Base-by-base conservation (phyloP, 2,888 invertebrate genomes). In the Callosobruchus maculatus region DNA sequence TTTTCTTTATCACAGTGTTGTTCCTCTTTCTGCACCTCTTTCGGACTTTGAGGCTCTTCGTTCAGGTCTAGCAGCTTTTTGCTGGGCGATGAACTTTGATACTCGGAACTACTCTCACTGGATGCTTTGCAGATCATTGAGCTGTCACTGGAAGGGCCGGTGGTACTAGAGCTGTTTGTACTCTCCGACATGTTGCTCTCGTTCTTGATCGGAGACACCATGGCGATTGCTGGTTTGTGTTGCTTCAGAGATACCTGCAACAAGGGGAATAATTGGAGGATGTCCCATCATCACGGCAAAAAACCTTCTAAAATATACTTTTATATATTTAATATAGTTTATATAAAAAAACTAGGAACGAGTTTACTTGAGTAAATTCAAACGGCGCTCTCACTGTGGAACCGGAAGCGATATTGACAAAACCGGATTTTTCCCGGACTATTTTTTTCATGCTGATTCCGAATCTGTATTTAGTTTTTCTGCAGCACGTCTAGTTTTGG, bases 141-240 rank as follows among this genome's bases (percentile, higher is more conserved):
- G 82, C 92, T 91, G 82, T 93, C 93, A 85, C 92, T 93, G 66
- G 92, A 93, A 84, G 91, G 91, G 75, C 91, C 91, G 0, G 92
- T 92, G 20, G 92, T 92, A 74, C 89, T 90, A 71, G 91, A 91
- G 79, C 91, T 91, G 78, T 91, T 90, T 74, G 91, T 93, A 85
- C 92, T 93, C 86, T 92, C 94, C 70, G 91, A 93, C 90, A 91
- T 92, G 81, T 91, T 90, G 21, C 68, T 74, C 85, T 87, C 87
- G 76, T 89, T 90, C 78, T 93, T 93, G 91, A 94, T 94, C 1
- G 95, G 95, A 21, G 94, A 93, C 70, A 95, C 93, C 82, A 94
- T 90, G 22, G 86, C 87, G 5, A 87, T 82, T 2, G 85, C 83
- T 9, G 85, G 83, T 76, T 85, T 86, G 68, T 82, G 82, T 72